Evolutionary conservation across 2,888 invertebrate species (phyloP), one percentile per base, ranked within the genome.

Genomic region (Bimastos eiseni): DNA sequence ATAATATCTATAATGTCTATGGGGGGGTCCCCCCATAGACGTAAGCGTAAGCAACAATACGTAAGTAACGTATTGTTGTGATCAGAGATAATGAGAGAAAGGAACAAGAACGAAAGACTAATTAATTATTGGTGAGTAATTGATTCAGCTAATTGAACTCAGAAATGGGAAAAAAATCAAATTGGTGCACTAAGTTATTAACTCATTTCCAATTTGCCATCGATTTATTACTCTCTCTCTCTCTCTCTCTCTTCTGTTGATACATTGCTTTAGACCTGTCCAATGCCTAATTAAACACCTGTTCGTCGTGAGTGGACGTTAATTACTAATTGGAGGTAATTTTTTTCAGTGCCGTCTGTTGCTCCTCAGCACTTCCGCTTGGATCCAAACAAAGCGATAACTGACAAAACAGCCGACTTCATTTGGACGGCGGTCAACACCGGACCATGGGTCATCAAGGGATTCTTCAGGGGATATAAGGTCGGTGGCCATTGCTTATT

Each of bases 381-480:
- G 41, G 90, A 93, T 83, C 91, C 92, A 4, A 92, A 92, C 44
- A 93, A 93, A 55, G 90, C 91, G 33, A 91, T 93, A 24, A 92
- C 92, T 2, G 91, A 91, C 70, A 92, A 91, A 41, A 92, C 92
- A 34, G 93, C 92, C 15, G 92, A 92, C 84, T 92, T 93, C 90
- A 34, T 92, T 37, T 93, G 93, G 93, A 91, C 91, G 24, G n/a
- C 91, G 11, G 92, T 93, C n/a, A 93, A 92, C 91, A 91, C 89
- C 2, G 92, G 91, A 24, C 92, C 92, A 24, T 93, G 92, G 92
- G 90, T 92, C 33, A 92, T 93, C 86, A 91, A 91, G 88, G 93
- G 93, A 1, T 92, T 92, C 91, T 93, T 93, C 91, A 37, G 92
- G 30, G 93, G 92, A 30, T 93, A 92, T 90, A 93, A 93, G 92